A percentile compares a stretch with the other conserved stretches of the same genome.
These are phyloP conservation scores for Salvelinus alpinus DNA, from an alignment of 2,113 vertebrate genomes.

Conservation along the genomic window DNA sequence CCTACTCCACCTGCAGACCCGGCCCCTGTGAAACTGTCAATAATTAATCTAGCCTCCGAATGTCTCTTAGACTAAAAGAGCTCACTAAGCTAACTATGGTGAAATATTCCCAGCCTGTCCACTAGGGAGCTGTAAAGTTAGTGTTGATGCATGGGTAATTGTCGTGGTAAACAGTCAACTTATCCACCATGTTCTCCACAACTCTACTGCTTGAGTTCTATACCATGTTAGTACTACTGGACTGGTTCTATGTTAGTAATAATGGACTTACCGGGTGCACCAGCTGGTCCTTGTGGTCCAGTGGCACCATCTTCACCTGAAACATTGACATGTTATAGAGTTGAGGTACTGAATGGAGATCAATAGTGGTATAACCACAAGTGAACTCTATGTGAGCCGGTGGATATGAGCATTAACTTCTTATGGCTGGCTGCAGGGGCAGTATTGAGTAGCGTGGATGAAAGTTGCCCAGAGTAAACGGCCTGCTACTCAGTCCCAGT, in stretches of 20 bases:
- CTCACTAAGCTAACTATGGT: background rate
- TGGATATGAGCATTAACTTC: too few species aligned
- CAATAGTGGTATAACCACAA: background rate
- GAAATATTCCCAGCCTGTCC: background rate
- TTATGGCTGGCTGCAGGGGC: too few species aligned
- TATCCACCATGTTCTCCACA: background rate
- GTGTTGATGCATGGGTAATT: too few species aligned
- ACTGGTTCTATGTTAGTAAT: too few species aligned
- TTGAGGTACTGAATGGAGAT: background rate
- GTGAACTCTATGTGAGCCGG: too few species aligned
- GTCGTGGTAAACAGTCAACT: too few species aligned
- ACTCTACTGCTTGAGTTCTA: background rate
- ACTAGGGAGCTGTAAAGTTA: too few species aligned
- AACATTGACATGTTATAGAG: constrained; percentile 4
- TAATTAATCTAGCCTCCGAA: background rate
- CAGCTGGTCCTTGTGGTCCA: constrained; percentile 8
- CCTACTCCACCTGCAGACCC: background rate
- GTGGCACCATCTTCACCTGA: constrained; percentile 9
- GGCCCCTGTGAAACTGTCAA: background rate
- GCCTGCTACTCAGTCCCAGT: too few species aligned
- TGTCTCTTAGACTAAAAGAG: background rate
- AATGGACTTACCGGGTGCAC: constrained; percentile 13
- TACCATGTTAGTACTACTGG: background rate
- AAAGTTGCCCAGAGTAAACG: too few species aligned
- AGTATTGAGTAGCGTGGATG: too few species aligned